phyloP scores from a whole-genome alignment of 2,888 invertebrate genomes.

The Oligia latruncula region DNA sequence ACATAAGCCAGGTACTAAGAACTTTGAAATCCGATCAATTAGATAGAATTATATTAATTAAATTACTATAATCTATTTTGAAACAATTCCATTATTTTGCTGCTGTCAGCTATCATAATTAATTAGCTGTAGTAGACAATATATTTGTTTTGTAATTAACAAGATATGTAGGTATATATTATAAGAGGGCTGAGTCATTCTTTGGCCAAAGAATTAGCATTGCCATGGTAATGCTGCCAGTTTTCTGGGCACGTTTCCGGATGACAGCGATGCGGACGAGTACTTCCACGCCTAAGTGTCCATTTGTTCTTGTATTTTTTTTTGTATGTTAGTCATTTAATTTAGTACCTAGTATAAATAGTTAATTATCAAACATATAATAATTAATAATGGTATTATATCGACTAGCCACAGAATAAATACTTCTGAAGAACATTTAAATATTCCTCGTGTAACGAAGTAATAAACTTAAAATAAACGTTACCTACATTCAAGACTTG shows the following conservation, averaged over 20 bases:
- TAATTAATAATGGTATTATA: neutral
- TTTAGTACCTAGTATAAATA: no score
- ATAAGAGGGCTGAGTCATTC: neutral
- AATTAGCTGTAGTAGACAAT: constrained; percentile 17
- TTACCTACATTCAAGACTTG: constrained; percentile 5
- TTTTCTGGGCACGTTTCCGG: no score
- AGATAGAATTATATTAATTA: neutral
- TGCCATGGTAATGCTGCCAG: no score
- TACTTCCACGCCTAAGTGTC: no score
- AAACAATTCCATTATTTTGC: constrained; percentile 6
- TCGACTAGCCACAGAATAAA: neutral
- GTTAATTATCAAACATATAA: no score
- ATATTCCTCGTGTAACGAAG: neutral
- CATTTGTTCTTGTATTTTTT: no score
- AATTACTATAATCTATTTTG: neutral
- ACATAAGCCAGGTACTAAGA: neutral
- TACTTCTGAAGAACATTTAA: neutral
- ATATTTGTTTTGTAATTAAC: constrained; percentile 25
- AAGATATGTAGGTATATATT: neutral
- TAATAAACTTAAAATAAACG: constrained; percentile 18
- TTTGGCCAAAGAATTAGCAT: neutral
- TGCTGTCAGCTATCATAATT: constrained; percentile 33
- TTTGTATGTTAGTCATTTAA: no score
- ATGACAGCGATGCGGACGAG: no score
- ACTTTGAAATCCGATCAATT: constrained; percentile 24